phyloP scores from a whole-genome alignment of 1,140 invertebrate genomes.

The Pygmarrhopalites habei region DNA sequence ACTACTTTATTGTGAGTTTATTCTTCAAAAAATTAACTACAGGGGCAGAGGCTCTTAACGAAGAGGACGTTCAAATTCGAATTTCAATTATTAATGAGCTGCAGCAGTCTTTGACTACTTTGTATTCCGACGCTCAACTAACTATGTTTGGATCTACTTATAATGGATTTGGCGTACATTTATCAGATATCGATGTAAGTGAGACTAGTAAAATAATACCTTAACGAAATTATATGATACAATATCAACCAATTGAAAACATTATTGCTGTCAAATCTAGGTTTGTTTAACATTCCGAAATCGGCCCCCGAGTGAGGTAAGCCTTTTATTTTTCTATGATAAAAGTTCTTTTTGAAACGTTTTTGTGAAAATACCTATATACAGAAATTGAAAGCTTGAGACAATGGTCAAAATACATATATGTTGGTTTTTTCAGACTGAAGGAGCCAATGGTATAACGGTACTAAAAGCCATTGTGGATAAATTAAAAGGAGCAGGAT shows the following conservation, averaged over 20 bases:
- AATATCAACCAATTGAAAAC: no score
- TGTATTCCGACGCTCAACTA: constrained; percentile 45
- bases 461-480: constrained; percentile 45
- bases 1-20: constrained; percentile 18
- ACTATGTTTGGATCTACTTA: constrained; percentile 55
- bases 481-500: constrained; percentile 44
- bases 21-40: no score
- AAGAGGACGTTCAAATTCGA: constrained; percentile 43
- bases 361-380: no score
- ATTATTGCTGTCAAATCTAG: no score
- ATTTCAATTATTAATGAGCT: constrained; percentile 44
- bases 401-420: no score
- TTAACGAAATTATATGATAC: no score
- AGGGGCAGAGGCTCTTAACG: constrained; percentile 43
- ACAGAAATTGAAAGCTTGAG: no score
- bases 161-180: constrained; percentile 56
- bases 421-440: no score
- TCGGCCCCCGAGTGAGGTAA: constrained; percentile 32
- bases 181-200: constrained; percentile 57
- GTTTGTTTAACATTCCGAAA: constrained; percentile 53
- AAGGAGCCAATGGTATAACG: not conserved
- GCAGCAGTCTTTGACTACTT: constrained; percentile 38
- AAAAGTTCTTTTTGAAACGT: no score
- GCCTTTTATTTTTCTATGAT: no score
- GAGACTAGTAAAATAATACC: no score